Base-by-base conservation (phyloP, 2,888 invertebrate genomes). In the Anaspis maculata region DNA sequence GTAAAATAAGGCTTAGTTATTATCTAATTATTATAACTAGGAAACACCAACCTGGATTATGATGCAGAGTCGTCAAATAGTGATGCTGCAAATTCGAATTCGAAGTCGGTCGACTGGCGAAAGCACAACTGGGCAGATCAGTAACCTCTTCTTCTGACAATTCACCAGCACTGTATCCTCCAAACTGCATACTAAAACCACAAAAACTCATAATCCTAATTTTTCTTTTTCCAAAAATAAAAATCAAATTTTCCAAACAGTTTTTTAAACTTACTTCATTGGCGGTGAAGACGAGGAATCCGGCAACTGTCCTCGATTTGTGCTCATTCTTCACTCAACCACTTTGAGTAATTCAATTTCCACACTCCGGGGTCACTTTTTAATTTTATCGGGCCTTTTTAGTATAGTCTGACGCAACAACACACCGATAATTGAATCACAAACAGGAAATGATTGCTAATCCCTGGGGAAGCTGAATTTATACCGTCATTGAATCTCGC, bases 51-150 rank as follows among this genome's bases (percentile, higher is more conserved):
- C 64, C 62, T 49, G 59, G 39, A 39, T 50, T 57, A 32, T 65
- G 62, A 45, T 66, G 65, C 37, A 66, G 45, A 13, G 57, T 53
- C 3, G 61, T 45, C 26, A 66, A 41, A 41, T 64, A 64, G 35
- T 62, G 64, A 39, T 64, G 64, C 35, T 63, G 64, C 22, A 62
- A 39, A 16, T 48, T 50, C 1, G 58, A 34, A 32, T 51, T 57
- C 3, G 54, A 46, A 9, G 52, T 39, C 9, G 49, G 46, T 69
- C 82, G 46, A 64, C 77, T 48, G 63, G 75, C 87, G 62, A 86
- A 88, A 35, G 85, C 82, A 61, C 88, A 88, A 23, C 86, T 85
- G 1, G 86, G 86, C 46, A 88, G 68, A 49, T 88, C 87, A 3
- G 76, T 67, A 9, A 83, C 73, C 53, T 76, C 64, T 56, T 79